Conservation (phyloP, 2,888 invertebrate species). For the Euplagia quadripunctaria region DNA sequence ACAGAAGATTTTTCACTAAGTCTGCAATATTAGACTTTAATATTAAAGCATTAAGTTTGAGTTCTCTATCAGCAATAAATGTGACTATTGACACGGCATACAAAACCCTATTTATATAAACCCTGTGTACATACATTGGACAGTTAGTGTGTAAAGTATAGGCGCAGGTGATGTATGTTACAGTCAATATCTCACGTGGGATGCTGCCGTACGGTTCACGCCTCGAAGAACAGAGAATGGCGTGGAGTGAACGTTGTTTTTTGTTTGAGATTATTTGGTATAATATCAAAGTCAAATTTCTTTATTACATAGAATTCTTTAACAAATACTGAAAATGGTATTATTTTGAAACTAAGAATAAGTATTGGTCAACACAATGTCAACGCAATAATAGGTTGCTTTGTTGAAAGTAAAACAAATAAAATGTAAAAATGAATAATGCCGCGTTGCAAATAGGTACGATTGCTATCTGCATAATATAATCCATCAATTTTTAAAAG, state of each 20-base stretch:
- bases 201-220: constrained; percentile 31
- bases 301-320: too few relatives aligned
- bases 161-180: constrained; percentile 48
- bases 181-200: constrained; percentile 47
- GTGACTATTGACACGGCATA: not conserved
- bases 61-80: not conserved
- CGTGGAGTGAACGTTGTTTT: constrained; percentile 21
- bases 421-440: too few relatives aligned
- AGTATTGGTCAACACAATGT: too few relatives aligned
- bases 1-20: too few relatives aligned
- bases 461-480: too few relatives aligned
- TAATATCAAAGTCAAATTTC: not conserved
- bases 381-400: too few relatives aligned
- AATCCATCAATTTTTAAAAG: too few relatives aligned
- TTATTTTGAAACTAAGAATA: too few relatives aligned
- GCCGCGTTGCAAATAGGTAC: too few relatives aligned
- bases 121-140: not conserved
- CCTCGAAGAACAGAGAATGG: constrained; percentile 11
- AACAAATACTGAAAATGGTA: too few relatives aligned
- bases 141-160: constrained; percentile 35
- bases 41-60: not conserved
- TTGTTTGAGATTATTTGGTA: not conserved
- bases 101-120: not conserved
- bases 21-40: not conserved
- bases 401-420: too few relatives aligned